These are phyloP conservation scores for Agrypnus murinus DNA, from an alignment of 2,888 invertebrate genomes.

Conservation along the genomic window DNA sequence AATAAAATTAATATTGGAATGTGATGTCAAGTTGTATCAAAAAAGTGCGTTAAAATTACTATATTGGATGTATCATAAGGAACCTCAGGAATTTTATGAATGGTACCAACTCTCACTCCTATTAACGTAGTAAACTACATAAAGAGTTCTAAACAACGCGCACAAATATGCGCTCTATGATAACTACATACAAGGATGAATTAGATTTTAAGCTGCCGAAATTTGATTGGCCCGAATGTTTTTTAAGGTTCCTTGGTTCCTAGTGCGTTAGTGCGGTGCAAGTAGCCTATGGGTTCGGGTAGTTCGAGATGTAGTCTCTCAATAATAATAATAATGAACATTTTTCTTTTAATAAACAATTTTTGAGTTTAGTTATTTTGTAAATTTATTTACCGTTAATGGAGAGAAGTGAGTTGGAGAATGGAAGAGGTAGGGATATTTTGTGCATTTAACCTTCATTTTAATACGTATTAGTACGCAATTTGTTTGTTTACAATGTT, in stretches of 20 bases:
- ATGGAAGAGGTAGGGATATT: slow-evolving; percentile 64
- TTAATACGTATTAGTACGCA: slow-evolving; percentile 42
- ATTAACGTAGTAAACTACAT: slow-evolving; percentile 65
- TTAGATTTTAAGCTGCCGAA: slow-evolving; percentile 52
- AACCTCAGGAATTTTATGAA: slow-evolving; percentile 66
- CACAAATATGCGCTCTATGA: slow-evolving; percentile 62
- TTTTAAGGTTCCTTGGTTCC: slow-evolving; percentile 65
- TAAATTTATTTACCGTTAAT: slow-evolving; percentile 55
- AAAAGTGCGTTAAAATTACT: slow-evolving; percentile 14
- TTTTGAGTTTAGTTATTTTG: slow-evolving; percentile 52
- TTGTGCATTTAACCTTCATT: slow-evolving; percentile 47
- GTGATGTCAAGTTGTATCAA: no score
- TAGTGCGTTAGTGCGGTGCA: slow-evolving; percentile 64
- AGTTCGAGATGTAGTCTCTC: slow-evolving; percentile 59
- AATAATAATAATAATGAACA: slow-evolving; percentile 50
- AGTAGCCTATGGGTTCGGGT: slow-evolving; percentile 63
- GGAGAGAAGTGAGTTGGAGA: slow-evolving; percentile 62
- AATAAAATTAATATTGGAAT: no score
- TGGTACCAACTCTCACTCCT: slow-evolving; percentile 63
- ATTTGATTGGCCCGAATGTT: slow-evolving; percentile 67
- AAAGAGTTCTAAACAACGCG: slow-evolving; percentile 52
- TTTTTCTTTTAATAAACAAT: slow-evolving; percentile 50
- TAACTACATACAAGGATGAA: slow-evolving; percentile 58
- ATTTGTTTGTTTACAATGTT: slow-evolving; percentile 41
- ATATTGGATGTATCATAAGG: slow-evolving; percentile 30